Evolutionary conservation across 1,140 invertebrate genomes (phyloP).

Genomic region (Drosophila malerkotliana): DNA sequence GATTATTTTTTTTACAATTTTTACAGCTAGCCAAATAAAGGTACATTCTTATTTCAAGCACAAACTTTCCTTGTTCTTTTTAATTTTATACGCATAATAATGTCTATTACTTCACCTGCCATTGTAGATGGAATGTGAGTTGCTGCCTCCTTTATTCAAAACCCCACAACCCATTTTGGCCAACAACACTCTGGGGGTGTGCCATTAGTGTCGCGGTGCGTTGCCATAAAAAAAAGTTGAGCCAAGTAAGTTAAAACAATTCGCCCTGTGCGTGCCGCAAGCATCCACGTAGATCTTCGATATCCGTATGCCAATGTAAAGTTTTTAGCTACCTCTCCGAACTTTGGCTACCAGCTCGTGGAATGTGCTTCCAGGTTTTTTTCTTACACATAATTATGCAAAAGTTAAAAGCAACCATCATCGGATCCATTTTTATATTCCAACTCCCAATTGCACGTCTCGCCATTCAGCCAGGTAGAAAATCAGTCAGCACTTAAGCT

Average conservation of each 20-base stretch:
- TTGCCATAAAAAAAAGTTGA: conserved; percentile 56
- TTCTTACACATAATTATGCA: conserved; percentile 78
- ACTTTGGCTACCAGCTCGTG: conserved; percentile 11
- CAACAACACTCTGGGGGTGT: conserved; percentile 52
- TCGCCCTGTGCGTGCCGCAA: conserved; percentile 43
- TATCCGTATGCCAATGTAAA: conserved; percentile 39
- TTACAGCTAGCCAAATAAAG: too few relatives aligned
- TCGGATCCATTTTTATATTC: conserved; percentile 14
- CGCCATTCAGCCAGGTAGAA: conserved; percentile 57
- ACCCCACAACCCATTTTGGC: conserved; percentile 6
- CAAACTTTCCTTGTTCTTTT: not conserved
- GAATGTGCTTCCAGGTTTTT: conserved; percentile 18
- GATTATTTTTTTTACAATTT: not conserved
- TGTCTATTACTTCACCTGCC: not conserved
- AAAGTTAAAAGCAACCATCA: conserved; percentile 65
- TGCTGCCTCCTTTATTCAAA: conserved; percentile 1
- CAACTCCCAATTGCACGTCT: conserved; percentile 23
- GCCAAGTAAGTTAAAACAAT: conserved; percentile 68
- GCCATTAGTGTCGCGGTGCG: conserved; percentile 63
- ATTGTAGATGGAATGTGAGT: not conserved
- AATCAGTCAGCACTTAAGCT: conserved; percentile 60
- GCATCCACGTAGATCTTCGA: conserved; percentile 30
- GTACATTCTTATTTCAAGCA: too few relatives aligned
- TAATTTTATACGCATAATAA: too few relatives aligned
- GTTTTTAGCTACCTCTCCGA: conserved; percentile 29